phyloP scores from a whole-genome alignment of 2,888 invertebrate genomes.

The Frankliniella fusca region DNA sequence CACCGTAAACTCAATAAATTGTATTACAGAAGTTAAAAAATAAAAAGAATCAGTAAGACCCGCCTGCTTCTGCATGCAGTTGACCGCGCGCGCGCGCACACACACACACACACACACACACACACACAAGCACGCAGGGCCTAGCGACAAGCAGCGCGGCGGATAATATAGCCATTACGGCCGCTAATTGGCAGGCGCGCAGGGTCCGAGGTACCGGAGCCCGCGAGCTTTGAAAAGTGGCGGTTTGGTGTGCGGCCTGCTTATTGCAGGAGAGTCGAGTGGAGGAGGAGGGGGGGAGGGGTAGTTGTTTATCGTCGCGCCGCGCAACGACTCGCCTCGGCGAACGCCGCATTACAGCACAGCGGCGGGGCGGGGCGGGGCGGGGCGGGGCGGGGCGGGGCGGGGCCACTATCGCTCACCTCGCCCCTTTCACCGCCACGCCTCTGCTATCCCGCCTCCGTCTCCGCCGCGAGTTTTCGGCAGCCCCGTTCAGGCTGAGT shows the following conservation, averaged over 20 bases:
- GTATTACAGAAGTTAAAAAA: too few species aligned
- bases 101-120: too few species aligned
- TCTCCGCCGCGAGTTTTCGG: too few species aligned
- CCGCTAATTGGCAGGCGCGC: not conserved
- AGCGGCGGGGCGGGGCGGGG: not conserved
- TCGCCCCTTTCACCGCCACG: not conserved
- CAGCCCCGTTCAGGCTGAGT: too few species aligned
- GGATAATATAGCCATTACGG: constrained; percentile 12
- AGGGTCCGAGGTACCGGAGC: not conserved
- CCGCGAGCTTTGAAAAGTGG: constrained; percentile 15
- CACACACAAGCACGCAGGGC: too few species aligned
- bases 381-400: not conserved
- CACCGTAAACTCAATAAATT: too few species aligned
- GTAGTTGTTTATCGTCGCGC: not conserved
- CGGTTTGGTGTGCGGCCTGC: not conserved
- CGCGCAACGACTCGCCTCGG: not conserved
- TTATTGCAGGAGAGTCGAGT: not conserved
- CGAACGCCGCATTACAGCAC: too few species aligned
- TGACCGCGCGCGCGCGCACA: too few species aligned
- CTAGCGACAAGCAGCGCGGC: not conserved
- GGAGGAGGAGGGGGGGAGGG: not conserved
- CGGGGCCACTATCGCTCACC: not conserved
- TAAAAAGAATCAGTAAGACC: too few species aligned
- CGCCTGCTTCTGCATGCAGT: too few species aligned
- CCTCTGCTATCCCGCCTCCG: not conserved